phyloP scores from a whole-genome alignment of 2,888 invertebrate species.

The Romanomermis culicivorax region DNA sequence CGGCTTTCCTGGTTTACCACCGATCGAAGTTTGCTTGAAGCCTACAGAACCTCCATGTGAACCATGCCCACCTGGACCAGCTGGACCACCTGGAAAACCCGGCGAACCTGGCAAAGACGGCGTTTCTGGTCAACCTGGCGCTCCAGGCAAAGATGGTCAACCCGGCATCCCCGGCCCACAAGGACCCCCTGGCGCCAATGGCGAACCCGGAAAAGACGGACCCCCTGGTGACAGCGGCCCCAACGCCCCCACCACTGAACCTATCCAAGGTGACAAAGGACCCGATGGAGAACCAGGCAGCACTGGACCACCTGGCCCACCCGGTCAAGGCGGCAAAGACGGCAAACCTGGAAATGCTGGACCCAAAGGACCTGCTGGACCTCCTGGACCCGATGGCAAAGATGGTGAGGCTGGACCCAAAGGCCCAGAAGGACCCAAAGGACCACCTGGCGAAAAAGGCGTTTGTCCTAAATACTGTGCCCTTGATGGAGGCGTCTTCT shows the following conservation, averaged over 20 bases:
- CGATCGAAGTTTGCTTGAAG: neutral
- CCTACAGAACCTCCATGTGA: slow-evolving; percentile 7
- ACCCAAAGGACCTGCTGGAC: slow-evolving; percentile 6
- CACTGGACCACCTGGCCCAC: slow-evolving; percentile 5
- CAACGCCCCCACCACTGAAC: neutral
- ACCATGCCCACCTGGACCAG: slow-evolving; percentile 9
- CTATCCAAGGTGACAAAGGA: slow-evolving; percentile 3
- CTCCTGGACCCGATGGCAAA: slow-evolving; percentile 7
- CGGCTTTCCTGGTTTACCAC: slow-evolving; percentile 3
- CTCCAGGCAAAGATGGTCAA: slow-evolving; percentile 10
- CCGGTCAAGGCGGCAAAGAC: slow-evolving; percentile 3
- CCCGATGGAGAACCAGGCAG: slow-evolving; percentile 8
- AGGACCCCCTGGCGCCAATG: slow-evolving; percentile 10
- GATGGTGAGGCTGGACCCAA: slow-evolving; percentile 7
- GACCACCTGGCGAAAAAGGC: slow-evolving; percentile 7
- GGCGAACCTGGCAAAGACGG: slow-evolving; percentile 10
- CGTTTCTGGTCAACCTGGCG: slow-evolving; percentile 3
- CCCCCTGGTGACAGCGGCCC: slow-evolving; percentile 8
- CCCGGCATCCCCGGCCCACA: slow-evolving; percentile 11
- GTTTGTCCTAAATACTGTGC: neutral
- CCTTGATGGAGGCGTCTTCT: too few relatives aligned
- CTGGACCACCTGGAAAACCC: slow-evolving; percentile 11
- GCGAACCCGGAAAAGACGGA: slow-evolving; percentile 8
- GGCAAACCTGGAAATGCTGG: slow-evolving; percentile 4
- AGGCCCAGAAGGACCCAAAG: slow-evolving; percentile 7